Conservation (phyloP, 2,113 vertebrate genomes). For the Leiothrix lutea region DNA sequence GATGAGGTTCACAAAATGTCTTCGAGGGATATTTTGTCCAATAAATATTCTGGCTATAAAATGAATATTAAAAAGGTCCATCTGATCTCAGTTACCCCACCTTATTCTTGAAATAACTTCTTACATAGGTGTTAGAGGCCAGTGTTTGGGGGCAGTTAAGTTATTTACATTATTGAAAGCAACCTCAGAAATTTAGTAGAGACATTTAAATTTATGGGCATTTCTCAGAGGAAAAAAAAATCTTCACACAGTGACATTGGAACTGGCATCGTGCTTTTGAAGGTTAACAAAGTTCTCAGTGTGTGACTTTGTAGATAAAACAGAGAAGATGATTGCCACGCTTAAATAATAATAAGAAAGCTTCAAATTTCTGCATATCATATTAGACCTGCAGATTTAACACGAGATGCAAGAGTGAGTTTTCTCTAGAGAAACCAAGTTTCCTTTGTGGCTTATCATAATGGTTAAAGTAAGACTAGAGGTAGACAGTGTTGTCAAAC, state of each 20-base stretch:
- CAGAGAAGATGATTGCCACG: background rate
- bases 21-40: background rate
- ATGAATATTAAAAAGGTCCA: background rate
- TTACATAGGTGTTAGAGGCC: background rate
- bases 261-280: background rate
- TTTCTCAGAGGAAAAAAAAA: background rate
- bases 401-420: background rate
- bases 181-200: background rate
- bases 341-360: background rate
- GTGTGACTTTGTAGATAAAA: background rate
- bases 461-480: background rate
- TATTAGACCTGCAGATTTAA: background rate
- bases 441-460: background rate
- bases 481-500: background rate
- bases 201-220: background rate
- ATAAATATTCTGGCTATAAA: background rate
- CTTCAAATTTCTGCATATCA: background rate
- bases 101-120: background rate
- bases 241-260: background rate
- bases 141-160: accelerated
- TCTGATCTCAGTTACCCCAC: background rate
- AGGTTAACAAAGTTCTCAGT: background rate
- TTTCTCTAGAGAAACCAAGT: background rate
- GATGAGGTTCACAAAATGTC: background rate
- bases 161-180: background rate